Evolutionary conservation across 2,888 invertebrate species (phyloP), one percentile per base, ranked within the genome.

Genomic region (Desoria tigrina): DNA sequence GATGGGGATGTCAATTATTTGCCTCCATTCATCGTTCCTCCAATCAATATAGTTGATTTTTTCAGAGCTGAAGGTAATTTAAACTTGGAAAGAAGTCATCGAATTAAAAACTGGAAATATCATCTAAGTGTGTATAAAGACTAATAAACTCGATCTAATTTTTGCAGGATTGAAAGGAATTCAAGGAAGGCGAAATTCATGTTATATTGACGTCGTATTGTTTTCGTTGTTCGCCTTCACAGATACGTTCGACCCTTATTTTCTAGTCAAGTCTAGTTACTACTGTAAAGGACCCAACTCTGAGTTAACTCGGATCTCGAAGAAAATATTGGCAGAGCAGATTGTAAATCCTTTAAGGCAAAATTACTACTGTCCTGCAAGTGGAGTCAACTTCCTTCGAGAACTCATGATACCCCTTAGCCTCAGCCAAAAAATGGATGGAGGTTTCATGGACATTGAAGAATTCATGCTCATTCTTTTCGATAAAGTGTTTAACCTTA

Each of bases 391-490:
- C 2, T 64, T 64, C 54, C 55, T 72, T 4, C 32, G 71, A 50
- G 69, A 72, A 54, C 56, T 69, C 4, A 37, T 72, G 53, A 68
- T 65, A 23, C 66, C 64, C 18, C 6, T n/a, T n/a, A n/a, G n/a
- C n/a, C 42, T 72, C 28, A 72, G 71, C 53, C 57, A 69, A 42
- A 69, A 72, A 61, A 56, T 72, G n/a, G 71, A 72, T 27, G 71
- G 71, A 50, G 71, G 68, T 11, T 72, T 69, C 32, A 69, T 72
- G 69, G 71, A 72, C 60, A 66, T 72, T n/a, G 71, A 72, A 55
- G 71, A 72, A 53, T 72, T 72, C 32, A 69, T 72, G 71, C 61
- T 69, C 3, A 65, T 72, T 18, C 42, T 72, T 1, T 72, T 69
- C 56, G 67, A 69, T 57, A 68, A 71, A 50, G 62, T 72, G 2